A percentile compares a stretch with the other conserved stretches of the same genome.
These are phyloP conservation scores for Amitus sp. DNA, from an alignment of 2,888 invertebrate genomes.

Conservation along the genomic window DNA sequence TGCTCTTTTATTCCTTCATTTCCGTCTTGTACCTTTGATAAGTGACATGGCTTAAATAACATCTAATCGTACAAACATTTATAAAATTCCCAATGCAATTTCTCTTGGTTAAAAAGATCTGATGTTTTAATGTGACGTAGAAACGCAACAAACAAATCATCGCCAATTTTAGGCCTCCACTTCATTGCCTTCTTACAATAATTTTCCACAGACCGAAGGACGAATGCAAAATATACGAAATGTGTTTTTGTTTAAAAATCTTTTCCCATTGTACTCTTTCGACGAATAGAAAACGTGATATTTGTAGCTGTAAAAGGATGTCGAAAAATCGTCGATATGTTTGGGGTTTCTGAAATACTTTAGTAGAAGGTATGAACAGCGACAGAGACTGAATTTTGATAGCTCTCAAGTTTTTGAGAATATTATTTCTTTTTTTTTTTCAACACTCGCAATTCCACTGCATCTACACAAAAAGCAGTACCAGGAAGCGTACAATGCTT, in stretches of 20 bases:
- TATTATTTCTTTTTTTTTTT: neutral
- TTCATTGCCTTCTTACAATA: constrained; percentile 12
- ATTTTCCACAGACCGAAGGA: constrained; percentile 28
- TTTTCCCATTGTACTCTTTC: neutral
- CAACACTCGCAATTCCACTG: constrained; percentile 18
- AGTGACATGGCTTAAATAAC: neutral
- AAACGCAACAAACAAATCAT: neutral
- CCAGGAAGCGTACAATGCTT: constrained; percentile 33
- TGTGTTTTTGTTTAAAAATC: constrained; percentile 5
- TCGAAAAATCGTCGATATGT: constrained; percentile 23
- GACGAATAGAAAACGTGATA: constrained; percentile 3
- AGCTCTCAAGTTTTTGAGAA: too few relatives aligned
- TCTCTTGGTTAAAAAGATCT: neutral
- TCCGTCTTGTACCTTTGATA: constrained; percentile 19
- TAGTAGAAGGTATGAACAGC: constrained; percentile 19
- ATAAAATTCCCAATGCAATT: neutral
- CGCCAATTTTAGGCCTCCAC: too few relatives aligned
- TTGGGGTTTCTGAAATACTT: neutral
- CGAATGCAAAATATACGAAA: constrained; percentile 9
- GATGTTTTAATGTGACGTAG: too few relatives aligned
- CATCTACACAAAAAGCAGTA: constrained; percentile 33
- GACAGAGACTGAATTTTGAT: constrained; percentile 26
- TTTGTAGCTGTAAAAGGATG: neutral
- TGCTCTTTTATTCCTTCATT: constrained; percentile 19
- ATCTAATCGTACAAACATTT: neutral